phyloP scores from a whole-genome alignment of 1,140 invertebrate genomes.

The Chionoecetes opilio region DNA sequence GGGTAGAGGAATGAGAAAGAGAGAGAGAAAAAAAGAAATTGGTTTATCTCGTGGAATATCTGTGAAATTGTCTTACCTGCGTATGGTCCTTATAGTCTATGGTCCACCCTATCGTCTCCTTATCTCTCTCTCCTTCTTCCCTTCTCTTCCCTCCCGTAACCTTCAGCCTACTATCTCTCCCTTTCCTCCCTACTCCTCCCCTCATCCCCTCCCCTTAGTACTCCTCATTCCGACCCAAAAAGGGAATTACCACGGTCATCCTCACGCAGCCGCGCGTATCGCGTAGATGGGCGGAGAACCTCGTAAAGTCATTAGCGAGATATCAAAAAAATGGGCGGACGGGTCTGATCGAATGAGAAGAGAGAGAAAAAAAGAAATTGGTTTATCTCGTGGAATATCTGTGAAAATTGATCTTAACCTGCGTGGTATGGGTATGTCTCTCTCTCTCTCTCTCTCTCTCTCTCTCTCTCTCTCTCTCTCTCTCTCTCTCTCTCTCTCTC shows the following conservation, averaged over 20 bases:
- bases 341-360: background rate
- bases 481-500: slow-evolving; percentile 43
- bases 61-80: background rate
- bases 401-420: background rate
- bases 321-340: background rate
- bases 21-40: background rate
- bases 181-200: background rate
- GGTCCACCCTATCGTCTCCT: background rate
- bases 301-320: background rate
- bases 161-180: background rate
- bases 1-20: background rate
- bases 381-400: background rate
- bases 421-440: background rate
- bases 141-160: background rate
- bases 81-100: no score
- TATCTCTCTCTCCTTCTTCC: background rate
- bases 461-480: slow-evolving; percentile 40
- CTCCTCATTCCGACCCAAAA: slow-evolving; percentile 12
- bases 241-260: background rate
- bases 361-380: background rate
- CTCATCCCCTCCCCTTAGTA: background rate
- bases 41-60: background rate
- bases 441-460: slow-evolving; percentile 35
- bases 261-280: background rate
- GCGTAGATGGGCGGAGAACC: background rate